These are phyloP conservation scores for Marmota flaviventris DNA, from an alignment of 2,113 vertebrate species.

Conservation along the genomic window DNA sequence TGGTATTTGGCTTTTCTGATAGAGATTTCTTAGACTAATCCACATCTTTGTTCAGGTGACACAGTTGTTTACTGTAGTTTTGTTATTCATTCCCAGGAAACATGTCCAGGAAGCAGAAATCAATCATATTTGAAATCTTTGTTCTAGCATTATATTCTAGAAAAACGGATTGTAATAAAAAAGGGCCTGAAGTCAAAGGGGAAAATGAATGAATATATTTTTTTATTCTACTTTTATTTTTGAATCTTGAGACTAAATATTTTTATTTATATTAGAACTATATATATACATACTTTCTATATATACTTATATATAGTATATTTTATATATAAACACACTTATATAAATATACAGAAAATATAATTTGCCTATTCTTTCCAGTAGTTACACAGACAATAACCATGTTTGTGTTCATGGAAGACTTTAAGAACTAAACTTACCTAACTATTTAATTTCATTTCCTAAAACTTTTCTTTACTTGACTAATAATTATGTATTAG, in stretches of 20 bases:
- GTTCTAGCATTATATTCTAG: constrained; percentile 13
- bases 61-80: constrained; percentile 26
- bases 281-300: neutral
- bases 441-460: constrained; percentile 40
- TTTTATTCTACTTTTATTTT: constrained; percentile 31
- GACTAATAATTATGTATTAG: neutral
- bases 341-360: neutral
- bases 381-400: constrained; percentile 46
- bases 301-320: too few species aligned
- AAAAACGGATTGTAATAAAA: constrained; percentile 48
- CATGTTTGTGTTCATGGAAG: neutral
- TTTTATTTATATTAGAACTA: constrained; percentile 23
- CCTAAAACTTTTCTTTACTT: neutral
- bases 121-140: constrained; percentile 62
- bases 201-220: neutral
- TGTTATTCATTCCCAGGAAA: constrained; percentile 64
- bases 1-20: constrained; percentile 48
- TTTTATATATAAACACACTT: neutral
- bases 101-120: constrained; percentile 64
- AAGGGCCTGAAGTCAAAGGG: constrained; percentile 15
- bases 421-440: constrained; percentile 49
- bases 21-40: constrained; percentile 61
- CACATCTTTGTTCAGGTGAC: constrained; percentile 48
- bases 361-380: neutral
- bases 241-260: neutral